Evolutionary conservation across 1,140 invertebrate genomes (phyloP), one percentile per base, ranked within the genome.

Genomic region (Ceratosolen solmsi): DNA sequence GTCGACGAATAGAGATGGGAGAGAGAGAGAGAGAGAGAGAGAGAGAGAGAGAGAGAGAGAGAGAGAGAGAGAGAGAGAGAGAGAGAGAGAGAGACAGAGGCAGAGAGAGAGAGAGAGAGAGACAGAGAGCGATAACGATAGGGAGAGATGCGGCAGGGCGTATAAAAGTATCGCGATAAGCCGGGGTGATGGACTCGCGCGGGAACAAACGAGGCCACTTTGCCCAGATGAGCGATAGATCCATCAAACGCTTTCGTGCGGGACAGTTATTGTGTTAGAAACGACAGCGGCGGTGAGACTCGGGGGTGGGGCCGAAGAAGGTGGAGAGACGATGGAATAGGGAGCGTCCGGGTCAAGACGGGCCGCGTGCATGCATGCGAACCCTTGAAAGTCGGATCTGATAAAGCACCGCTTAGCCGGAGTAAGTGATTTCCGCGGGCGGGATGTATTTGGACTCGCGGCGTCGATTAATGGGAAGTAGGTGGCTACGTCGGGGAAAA

Each of bases 381-480:
- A 33, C 68, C 54, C 38, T 80, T 73, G 3, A 63, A 72, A 17
- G 38, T 49, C 38, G 13, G 54, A 72, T 72, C 51, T 7, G 65
- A 79, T 79, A 79, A 79, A 51, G 13, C 58, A 3, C 17, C 51
- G 30, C 51, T 36, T 60, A 17, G 70, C 76, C 8, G 30, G 49
- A 82, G 74, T 77, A 82, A 82, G 75, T 82, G 75, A 82, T 82
- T 82, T 82, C 68, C 75, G 54, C 75, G 36, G 25, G 11, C 8
- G 38, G 41, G 41, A 78, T 82, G 78, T 82, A 78, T 73, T 78
- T 82, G 68, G 68, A 27, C 25, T 33, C 54, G 41, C 27, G 38
- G 22, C 73, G 22, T n/a, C 2, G 36, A 80, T 74, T 82, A 38
- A 60, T 71, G 36, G 80, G 30, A 7, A 36, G 36, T 33, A 38